A percentile compares a stretch with the other conserved stretches of the same genome.
Evolutionary conservation across 2,888 invertebrate genomes (phyloP).

Genomic region (Ophion ventricosus): DNA sequence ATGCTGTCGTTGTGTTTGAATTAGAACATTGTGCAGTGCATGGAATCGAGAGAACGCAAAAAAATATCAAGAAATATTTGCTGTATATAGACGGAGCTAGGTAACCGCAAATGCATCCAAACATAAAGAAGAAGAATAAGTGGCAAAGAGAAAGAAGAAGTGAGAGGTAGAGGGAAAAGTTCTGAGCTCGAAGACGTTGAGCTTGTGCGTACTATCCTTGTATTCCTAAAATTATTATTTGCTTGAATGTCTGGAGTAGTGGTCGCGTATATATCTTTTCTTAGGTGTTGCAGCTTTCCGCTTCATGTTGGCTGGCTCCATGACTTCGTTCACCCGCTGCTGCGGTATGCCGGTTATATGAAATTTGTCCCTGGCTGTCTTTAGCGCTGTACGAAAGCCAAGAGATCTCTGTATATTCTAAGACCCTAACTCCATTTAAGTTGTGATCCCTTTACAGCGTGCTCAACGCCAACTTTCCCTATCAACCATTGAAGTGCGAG

Average conservation of each 20-base stretch:
- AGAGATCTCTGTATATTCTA: constrained; percentile 61
- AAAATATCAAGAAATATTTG: constrained; percentile 28
- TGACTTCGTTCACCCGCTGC: constrained; percentile 38
- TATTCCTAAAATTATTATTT: constrained; percentile 75
- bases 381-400: constrained; percentile 39
- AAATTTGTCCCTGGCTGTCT: constrained; percentile 24
- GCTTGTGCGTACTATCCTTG: constrained; percentile 41
- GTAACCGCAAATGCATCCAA: constrained; percentile 49
- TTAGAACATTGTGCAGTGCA: constrained; percentile 60
- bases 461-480: constrained; percentile 75
- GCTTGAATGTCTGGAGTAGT: constrained; percentile 46
- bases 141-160: constrained; percentile 7
- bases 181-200: constrained; percentile 37
- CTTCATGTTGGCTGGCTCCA: constrained; percentile 44
- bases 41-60: constrained; percentile 25
- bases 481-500: constrained; percentile 71
- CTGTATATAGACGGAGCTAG: constrained; percentile 7
- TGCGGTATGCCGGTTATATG: constrained; percentile 49
- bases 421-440: constrained; percentile 78
- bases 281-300: constrained; percentile 47
- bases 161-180: constrained; percentile 18
- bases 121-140: constrained; percentile 23
- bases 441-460: constrained; percentile 75
- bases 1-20: constrained; percentile 50
- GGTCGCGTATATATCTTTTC: constrained; percentile 28